Evolutionary conservation across 2,797 vertebrate species (phyloP).

Genomic region (Catostomus latipinnis): DNA sequence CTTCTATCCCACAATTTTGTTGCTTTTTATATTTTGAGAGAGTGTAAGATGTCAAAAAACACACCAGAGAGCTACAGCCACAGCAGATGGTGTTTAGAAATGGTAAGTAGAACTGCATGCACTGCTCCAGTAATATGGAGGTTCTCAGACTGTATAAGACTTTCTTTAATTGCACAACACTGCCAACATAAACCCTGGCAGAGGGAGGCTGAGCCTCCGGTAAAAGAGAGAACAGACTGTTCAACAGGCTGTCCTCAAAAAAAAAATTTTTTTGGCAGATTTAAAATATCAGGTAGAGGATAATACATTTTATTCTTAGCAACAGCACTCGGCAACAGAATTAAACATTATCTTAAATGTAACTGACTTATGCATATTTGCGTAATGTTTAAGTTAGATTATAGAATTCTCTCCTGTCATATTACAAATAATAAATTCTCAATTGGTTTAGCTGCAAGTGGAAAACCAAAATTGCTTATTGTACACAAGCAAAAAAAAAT

Average conservation of each 20-base stretch:
- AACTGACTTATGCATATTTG: neutral
- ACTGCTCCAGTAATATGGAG: slow-evolving; percentile 5
- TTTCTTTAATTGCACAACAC: neutral
- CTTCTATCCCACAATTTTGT: too few relatives aligned
- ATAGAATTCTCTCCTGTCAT: too few relatives aligned
- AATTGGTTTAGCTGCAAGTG: too few relatives aligned
- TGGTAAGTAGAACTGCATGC: neutral
- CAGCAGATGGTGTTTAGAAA: slow-evolving; percentile 26
- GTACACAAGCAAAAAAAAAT: too few relatives aligned
- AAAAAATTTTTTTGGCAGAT: neutral
- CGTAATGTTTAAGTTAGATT: too few relatives aligned
- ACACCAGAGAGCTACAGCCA: neutral
- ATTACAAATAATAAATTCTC: too few relatives aligned
- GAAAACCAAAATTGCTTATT: too few relatives aligned
- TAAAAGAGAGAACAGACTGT: neutral
- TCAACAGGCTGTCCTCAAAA: neutral
- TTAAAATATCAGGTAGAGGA: neutral
- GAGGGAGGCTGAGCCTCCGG: neutral
- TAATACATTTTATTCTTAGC: too few relatives aligned
- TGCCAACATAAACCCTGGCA: slow-evolving; percentile 13
- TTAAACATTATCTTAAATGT: too few relatives aligned
- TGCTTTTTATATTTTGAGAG: neutral
- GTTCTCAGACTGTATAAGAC: slow-evolving; percentile 12
- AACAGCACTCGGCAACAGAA: too few relatives aligned
- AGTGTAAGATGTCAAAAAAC: slow-evolving; percentile 1